Conservation (phyloP, 2,113 vertebrate species). For the Chloropsis cyanopogon region DNA sequence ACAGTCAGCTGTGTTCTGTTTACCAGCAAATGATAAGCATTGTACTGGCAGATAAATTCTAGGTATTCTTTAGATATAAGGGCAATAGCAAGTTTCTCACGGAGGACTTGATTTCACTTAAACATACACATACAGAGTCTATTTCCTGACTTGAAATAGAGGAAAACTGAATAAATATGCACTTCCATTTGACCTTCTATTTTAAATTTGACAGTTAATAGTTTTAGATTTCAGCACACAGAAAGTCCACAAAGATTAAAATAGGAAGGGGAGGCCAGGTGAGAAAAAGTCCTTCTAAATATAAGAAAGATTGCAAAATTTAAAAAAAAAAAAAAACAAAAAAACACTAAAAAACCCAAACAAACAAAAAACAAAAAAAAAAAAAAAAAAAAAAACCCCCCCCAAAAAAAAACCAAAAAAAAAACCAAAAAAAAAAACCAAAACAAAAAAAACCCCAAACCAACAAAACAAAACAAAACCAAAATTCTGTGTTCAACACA, state of each 20-base stretch:
- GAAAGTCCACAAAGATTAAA: background rate
- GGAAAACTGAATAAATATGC: background rate
- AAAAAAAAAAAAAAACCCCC: background rate
- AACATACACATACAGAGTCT: background rate
- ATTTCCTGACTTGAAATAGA: background rate
- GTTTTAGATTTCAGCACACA: background rate
- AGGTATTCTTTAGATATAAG: background rate
- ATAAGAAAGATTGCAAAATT: background rate
- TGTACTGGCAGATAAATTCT: background rate
- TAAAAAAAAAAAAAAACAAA: fast-evolving
- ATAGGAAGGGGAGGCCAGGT: fast-evolving
- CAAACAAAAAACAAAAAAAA: too few species aligned
- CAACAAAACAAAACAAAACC: background rate
- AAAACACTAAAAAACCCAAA: too few species aligned
- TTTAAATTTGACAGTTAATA: background rate
- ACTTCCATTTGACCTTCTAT: background rate
- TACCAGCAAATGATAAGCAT: background rate
- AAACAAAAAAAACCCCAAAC: too few species aligned
- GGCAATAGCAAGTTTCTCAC: background rate
- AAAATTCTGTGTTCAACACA: too few species aligned
- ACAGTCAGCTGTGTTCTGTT: background rate
- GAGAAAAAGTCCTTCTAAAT: background rate
- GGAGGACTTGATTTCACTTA: background rate
- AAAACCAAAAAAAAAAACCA: background rate
- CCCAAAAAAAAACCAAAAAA: fast-evolving